These are phyloP conservation scores for Pyrocoelia pectoralis DNA, from an alignment of 2,888 invertebrate species.

Conservation along the genomic window DNA sequence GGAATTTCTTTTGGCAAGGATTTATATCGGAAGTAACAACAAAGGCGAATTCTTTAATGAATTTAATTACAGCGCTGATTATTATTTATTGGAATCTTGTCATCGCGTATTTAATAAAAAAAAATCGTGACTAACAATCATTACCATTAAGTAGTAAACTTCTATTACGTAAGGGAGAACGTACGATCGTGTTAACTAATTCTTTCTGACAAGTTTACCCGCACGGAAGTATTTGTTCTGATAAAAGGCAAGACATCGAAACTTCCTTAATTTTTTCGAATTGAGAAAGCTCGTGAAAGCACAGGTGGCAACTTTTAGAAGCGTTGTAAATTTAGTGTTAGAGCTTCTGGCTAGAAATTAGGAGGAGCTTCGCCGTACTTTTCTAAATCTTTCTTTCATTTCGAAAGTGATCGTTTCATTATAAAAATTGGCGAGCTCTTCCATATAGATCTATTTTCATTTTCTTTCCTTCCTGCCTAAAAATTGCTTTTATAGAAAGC, in stretches of 20 bases:
- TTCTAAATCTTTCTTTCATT: too few relatives aligned
- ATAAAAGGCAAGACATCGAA: neutral
- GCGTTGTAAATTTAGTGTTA: neutral
- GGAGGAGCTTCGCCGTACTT: too few relatives aligned
- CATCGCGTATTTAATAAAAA: neutral
- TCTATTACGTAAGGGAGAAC: neutral
- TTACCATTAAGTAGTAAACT: neutral
- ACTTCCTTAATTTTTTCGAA: neutral
- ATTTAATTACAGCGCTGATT: neutral
- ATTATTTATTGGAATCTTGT: too few relatives aligned
- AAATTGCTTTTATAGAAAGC: too few relatives aligned
- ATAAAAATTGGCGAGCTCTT: too few relatives aligned
- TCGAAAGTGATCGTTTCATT: too few relatives aligned
- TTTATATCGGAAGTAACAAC: neutral
- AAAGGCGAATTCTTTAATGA: neutral
- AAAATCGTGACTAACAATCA: neutral
- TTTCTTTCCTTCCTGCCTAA: too few relatives aligned
- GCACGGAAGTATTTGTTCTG: neutral
- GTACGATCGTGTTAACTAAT: neutral
- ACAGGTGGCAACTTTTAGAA: neutral
- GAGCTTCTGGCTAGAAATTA: neutral
- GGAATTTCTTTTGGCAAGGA: neutral
- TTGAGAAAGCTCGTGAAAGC: slow-evolving; percentile 1
- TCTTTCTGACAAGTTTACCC: slow-evolving; percentile 1
- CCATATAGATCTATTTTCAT: too few relatives aligned